Evolutionary conservation across 2,888 invertebrate species (phyloP), one percentile per base, ranked within the genome.

Genomic region (Emmelina monodactyla): DNA sequence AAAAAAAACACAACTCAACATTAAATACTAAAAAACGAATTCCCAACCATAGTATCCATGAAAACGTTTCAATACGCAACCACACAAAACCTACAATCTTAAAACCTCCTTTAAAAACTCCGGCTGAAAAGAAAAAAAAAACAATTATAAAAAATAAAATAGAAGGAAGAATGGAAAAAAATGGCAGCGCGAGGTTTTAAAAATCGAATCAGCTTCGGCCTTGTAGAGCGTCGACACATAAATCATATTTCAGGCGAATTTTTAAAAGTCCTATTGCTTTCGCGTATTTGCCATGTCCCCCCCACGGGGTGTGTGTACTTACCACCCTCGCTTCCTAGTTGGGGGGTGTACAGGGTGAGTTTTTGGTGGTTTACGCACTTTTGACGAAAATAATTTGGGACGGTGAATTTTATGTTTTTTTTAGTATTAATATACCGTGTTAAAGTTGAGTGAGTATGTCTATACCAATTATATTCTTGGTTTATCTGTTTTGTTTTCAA

Each of bases 251-350:
- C 78, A 75, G 71, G 76, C 76, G 78, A 78, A 79, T 76, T 79
- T 79, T 79, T 79, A 79, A 79, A 79, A 79, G 78, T 79, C 79
- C 79, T 79, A 78, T 79, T 79, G 79, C 79, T 79, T 79, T 79
- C 79, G 79, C 78, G 79, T 79, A 79, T 79, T 79, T 79, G 79
- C 78, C 73, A 79, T 79, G 79, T 79, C 78, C 76, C 70, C 76
- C 78, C 75, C 70, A 61, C 44, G 51, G 51, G 51, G 64, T 59
- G 54, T 62, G 54, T 56, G 75, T 76, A 78, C 78, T 78, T 78
- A 75, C 78, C 61, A n/a, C 78, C 76, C 78, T 67, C 70, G 75
- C 71, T 79, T 78, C 79, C 78, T 78, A 78, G 78, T 78, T 78
- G 72, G 66, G 62, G 48, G 37, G 39, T 43, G 35, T 61, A 75